Evolutionary conservation across 2,113 vertebrate species (phyloP), one percentile per base, ranked within the genome.

Genomic region (Platichthys stellatus): DNA sequence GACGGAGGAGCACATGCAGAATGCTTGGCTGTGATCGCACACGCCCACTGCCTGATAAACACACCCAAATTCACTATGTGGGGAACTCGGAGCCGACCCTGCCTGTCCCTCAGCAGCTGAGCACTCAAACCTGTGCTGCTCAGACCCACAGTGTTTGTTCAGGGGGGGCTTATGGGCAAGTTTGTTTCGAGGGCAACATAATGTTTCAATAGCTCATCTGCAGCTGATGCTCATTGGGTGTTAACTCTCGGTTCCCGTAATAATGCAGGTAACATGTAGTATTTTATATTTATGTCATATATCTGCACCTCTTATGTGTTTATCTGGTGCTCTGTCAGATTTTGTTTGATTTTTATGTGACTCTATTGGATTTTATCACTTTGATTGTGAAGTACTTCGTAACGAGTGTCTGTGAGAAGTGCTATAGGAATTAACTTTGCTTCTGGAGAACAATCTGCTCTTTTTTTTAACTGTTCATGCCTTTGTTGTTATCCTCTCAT

Each of bases 41-140:
- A 47, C 31, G 0, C 72, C 28, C 80, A 76, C 72, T 74, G 68
- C 72, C 78, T 77, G 69, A 86, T 74, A 87, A 89, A 87, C 89
- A 86, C 89, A 73, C 89, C 90, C 86, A 78, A 81, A 90, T 88
- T 82, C 83, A 88, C 84, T 88, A 93, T 91, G 90, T 81, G 71
- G 81, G 62, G 89, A 91, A 81, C 87, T 80, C 65, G 17, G 64
- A 67, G 65, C 60, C 69, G 2, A 63, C 17, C 80, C 80, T 43
- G 57, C 51, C 79, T 68, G 56, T 69, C 82, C 61, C 65, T 59
- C 59, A 79, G 79, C 89, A 91, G 90, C 89, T 91, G 90, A 88
- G 76, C 69, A 66, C 62, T 82, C 66, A 78, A 20, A 67, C 80
- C 47, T 81, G 66, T 2, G 3, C 28, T 28, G 14, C 56, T 74